Conservation (phyloP, 64 coral and sea anemone species). For the Actinia tenebrosa region DNA sequence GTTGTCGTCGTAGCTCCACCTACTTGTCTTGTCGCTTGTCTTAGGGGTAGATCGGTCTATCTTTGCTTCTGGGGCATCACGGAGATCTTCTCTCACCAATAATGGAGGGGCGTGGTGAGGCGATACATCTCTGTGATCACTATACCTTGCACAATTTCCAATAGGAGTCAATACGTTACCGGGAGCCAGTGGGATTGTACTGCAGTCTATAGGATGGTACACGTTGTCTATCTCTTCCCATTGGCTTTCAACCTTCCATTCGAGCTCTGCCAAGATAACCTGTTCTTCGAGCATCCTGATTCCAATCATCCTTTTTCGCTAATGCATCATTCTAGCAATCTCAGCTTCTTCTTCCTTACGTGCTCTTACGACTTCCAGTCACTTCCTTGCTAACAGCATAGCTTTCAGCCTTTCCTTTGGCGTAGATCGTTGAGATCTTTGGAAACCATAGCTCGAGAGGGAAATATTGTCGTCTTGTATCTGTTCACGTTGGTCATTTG, state of each 20-base stretch:
- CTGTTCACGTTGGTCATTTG: not conserved
- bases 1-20: not conserved
- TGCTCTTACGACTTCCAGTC: constrained; percentile 13
- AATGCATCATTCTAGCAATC: constrained; percentile 1
- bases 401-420: not conserved
- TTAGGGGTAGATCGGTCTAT: not conserved
- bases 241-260: constrained; percentile 15
- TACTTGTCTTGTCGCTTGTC: not conserved
- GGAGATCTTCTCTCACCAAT: not conserved
- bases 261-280: constrained; percentile 6
- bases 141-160: not conserved
- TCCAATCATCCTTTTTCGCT: not conserved
- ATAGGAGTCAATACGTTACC: not conserved
- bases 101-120: not conserved
- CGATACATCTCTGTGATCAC: not conserved
- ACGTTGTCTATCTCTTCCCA: not conserved
- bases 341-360: constrained; percentile 18
- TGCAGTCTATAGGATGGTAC: not conserved
- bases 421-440: not conserved
- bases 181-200: not conserved
- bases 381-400: constrained; percentile 1
- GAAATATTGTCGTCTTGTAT: not conserved
- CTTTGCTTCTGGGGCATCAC: not conserved
- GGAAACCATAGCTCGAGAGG: not conserved
- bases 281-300: constrained; percentile 13